These are phyloP conservation scores for Elysia chlorotica DNA, from an alignment of 1,140 invertebrate genomes.

Conservation along the genomic window DNA sequence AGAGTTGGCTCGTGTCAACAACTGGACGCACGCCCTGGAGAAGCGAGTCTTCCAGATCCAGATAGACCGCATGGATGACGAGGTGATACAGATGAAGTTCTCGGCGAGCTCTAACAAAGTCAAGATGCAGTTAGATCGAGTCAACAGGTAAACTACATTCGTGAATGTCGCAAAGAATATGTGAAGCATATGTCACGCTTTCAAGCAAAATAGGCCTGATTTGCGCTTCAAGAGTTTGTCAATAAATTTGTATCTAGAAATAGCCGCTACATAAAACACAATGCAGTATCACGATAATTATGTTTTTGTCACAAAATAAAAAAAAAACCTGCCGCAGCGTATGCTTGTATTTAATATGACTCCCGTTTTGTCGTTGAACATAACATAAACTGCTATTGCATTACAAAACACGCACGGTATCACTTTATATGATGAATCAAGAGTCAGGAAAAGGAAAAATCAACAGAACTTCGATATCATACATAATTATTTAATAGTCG, in stretches of 20 bases:
- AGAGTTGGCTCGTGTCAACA: slow-evolving; percentile 32
- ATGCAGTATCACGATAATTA: too few species aligned
- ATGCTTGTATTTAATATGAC: too few species aligned
- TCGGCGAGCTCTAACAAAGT: slow-evolving; percentile 15
- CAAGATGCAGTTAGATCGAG: slow-evolving; percentile 18
- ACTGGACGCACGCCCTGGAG: slow-evolving; percentile 36
- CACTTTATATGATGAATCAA: too few species aligned
- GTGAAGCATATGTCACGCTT: not conserved
- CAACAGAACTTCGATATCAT: not conserved
- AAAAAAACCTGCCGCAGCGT: too few species aligned
- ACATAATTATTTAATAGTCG: not conserved
- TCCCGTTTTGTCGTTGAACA: too few species aligned
- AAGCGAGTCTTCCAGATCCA: slow-evolving; percentile 29
- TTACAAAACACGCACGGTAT: too few species aligned
- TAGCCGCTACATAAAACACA: too few species aligned
- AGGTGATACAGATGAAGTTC: slow-evolving; percentile 26
- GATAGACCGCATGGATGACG: slow-evolving; percentile 21
- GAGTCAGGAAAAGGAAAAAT: too few species aligned
- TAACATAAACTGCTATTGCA: too few species aligned
- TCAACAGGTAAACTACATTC: slow-evolving; percentile 10
- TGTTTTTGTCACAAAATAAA: too few species aligned
- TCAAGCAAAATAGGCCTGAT: not conserved
- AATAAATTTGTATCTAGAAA: not conserved
- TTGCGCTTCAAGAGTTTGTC: not conserved
- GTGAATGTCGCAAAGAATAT: not conserved